phyloP scores from a whole-genome alignment of 2,113 vertebrate genomes.

The Sporophila hypoxantha region DNA sequence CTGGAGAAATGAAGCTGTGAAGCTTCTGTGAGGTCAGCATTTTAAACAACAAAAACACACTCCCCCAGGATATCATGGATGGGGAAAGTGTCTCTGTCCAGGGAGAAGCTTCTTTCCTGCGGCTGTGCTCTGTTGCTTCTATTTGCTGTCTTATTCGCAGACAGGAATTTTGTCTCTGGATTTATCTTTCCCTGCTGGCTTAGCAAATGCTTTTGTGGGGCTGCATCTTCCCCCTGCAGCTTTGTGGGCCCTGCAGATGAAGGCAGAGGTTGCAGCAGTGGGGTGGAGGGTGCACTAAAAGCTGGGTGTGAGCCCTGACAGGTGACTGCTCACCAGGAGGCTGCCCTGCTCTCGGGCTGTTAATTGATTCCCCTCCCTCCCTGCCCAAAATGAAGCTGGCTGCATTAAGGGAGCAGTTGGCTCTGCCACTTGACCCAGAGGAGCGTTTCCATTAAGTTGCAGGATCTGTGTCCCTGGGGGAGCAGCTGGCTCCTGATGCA shows the following conservation, averaged over 20 bases:
- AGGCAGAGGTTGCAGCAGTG: not conserved
- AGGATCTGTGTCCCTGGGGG: not conserved
- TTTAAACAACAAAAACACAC: not conserved
- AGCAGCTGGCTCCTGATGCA: not conserved
- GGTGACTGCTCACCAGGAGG: not conserved
- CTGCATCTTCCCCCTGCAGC: not conserved
- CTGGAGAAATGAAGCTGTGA: not conserved
- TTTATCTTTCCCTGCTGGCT: not conserved
- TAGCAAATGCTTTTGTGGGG: not conserved
- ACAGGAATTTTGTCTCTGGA: not conserved
- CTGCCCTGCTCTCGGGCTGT: not conserved
- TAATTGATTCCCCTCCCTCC: constrained; percentile 2
- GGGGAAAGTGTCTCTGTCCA: not conserved
- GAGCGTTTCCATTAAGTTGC: constrained; percentile 9
- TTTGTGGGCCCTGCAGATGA: not conserved
- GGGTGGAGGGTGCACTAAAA: not conserved
- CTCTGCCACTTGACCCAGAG: constrained; percentile 33
- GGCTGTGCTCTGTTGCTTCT: not conserved
- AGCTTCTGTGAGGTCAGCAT: not conserved
- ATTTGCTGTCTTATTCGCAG: not conserved
- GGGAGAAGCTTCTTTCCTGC: not conserved
- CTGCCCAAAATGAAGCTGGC: not conserved
- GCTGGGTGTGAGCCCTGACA: not conserved
- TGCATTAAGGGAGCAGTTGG: not conserved
- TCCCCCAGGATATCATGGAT: not conserved